phyloP scores from a whole-genome alignment of 2,888 invertebrate genomes.

The Heliconius sara region DNA sequence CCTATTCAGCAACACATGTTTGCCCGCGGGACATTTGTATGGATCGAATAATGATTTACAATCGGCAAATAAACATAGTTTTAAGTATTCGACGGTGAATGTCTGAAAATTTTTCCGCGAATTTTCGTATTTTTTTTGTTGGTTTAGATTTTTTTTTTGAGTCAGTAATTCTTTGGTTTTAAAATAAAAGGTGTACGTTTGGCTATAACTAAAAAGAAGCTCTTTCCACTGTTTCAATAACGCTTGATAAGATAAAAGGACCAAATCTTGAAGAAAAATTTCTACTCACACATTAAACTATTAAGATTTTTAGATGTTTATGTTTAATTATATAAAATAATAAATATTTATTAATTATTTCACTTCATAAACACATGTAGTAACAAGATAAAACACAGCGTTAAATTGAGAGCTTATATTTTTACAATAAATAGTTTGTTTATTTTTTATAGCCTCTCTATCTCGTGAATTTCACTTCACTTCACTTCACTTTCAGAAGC shows the following conservation, averaged over 20 bases:
- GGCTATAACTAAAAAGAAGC: too few species aligned
- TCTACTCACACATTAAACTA: not conserved
- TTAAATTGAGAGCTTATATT: not conserved
- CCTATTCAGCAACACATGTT: conserved; percentile 79
- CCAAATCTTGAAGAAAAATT: not conserved
- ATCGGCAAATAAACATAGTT: conserved; percentile 33
- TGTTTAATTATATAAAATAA: not conserved
- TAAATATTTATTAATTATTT: not conserved
- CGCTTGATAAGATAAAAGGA: not conserved
- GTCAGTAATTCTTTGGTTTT: not conserved
- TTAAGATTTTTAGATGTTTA: not conserved
- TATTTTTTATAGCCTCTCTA: too few species aligned
- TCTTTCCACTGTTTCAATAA: too few species aligned
- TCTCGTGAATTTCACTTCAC: not conserved
- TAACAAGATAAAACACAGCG: not conserved
- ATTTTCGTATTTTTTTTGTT: not conserved
- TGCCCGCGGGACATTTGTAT: conserved; percentile 77
- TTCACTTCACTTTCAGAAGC: not conserved
- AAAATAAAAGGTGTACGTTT: too few species aligned
- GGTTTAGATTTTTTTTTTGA: not conserved
- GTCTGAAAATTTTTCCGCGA: conserved; percentile 12
- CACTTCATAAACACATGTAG: too few species aligned
- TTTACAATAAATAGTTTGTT: too few species aligned
- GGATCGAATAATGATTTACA: conserved; percentile 81
- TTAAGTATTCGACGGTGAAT: conserved; percentile 8